phyloP scores from a whole-genome alignment of 2,888 invertebrate genomes.

The Phortica okadai region DNA sequence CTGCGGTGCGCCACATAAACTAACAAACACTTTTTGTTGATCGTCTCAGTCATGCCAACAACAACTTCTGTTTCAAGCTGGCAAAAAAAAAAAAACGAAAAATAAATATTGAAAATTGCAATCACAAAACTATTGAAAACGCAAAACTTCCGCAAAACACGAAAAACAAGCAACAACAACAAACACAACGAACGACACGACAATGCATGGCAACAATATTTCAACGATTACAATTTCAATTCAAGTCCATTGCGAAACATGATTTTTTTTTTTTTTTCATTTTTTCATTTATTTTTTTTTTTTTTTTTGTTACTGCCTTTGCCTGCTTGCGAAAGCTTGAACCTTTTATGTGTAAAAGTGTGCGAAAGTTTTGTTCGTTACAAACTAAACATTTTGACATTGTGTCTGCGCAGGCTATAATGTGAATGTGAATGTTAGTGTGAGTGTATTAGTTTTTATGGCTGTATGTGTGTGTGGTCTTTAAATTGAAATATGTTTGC shows the following conservation, averaged over 20 bases:
- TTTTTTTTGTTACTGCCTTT: constrained; percentile 23
- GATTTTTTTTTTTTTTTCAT: not conserved
- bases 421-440: constrained; percentile 10
- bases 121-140: constrained; percentile 24
- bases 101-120: constrained; percentile 10
- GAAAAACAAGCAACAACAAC: not conserved
- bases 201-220: not conserved
- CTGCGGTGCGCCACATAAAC: constrained; percentile 47
- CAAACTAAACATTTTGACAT: constrained; percentile 67
- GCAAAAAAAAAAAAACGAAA: not conserved
- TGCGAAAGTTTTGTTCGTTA: constrained; percentile 53
- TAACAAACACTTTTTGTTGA: too few relatives aligned
- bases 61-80: not conserved
- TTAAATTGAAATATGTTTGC: constrained; percentile 67
- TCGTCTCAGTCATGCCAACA: too few relatives aligned
- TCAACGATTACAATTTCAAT: too few relatives aligned
- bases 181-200: too few relatives aligned
- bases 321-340: constrained; percentile 56
- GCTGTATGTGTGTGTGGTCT: constrained; percentile 32
- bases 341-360: constrained; percentile 55
- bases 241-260: not conserved
- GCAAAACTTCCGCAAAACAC: not conserved
- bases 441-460: constrained; percentile 23
- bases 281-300: too few relatives aligned
- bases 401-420: constrained; percentile 54